Evolutionary conservation across 2,888 invertebrate species (phyloP).

Genomic region (Tethea ocularis): DNA sequence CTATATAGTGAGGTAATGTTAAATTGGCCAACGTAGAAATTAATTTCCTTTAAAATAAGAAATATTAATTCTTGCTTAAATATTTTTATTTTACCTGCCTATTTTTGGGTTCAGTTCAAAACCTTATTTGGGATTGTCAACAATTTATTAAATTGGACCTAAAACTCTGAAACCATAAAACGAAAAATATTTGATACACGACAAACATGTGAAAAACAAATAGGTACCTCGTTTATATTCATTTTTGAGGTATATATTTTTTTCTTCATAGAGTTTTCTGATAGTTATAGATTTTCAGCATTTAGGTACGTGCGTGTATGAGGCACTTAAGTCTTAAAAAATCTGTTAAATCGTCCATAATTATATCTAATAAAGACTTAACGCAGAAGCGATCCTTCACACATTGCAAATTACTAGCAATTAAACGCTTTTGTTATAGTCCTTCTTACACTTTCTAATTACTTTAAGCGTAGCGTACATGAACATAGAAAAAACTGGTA

Average conservation of each 20-base stretch:
- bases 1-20: conserved; percentile 41
- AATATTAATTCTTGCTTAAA: no score
- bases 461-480: background rate
- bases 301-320: no score
- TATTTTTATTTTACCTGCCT: no score
- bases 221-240: no score
- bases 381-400: background rate
- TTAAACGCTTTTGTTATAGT: background rate
- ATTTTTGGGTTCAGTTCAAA: no score
- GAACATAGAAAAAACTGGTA: background rate
- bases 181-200: no score
- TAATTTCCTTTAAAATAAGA: background rate
- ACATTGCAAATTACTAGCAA: background rate
- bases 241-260: no score
- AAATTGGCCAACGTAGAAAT: conserved; percentile 35
- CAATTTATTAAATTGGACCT: no score
- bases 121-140: background rate
- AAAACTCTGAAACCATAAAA: no score
- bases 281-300: no score
- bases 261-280: no score
- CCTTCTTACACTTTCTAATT: conserved; percentile 3
- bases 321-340: background rate
- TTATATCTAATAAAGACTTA: background rate
- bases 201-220: no score
- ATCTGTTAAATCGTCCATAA: background rate